A percentile compares a stretch with the other conserved stretches of the same genome.
Conservation (phyloP, 2,797 vertebrate genomes). For the Sternarchorhynchus goeldii region DNA sequence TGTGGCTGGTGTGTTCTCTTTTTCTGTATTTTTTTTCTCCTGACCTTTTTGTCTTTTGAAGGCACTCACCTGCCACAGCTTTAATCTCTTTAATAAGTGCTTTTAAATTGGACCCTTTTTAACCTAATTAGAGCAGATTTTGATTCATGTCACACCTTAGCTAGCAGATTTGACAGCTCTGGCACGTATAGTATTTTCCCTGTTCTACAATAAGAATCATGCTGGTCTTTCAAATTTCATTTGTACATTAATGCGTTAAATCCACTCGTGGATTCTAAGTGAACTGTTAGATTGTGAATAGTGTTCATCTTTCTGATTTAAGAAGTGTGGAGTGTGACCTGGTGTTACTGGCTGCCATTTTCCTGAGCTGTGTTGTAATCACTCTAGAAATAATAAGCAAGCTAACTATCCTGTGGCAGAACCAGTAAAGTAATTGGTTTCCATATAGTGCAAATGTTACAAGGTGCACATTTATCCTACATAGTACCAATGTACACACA, state of each 20-base stretch:
- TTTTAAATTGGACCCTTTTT: constrained; percentile 7
- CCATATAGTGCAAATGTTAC: constrained; percentile 23
- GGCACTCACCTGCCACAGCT: neutral
- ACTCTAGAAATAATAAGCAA: constrained; percentile 17
- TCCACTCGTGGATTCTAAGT: neutral
- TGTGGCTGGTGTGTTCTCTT: constrained; percentile 3
- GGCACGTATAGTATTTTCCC: neutral
- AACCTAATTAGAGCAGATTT: constrained; percentile 8
- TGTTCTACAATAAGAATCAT: neutral
- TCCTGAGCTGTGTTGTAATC: neutral
- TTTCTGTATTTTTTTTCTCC: neutral
- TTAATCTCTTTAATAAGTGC: constrained; percentile 10
- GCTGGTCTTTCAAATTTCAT: neutral
- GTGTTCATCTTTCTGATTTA: neutral
- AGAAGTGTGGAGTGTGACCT: neutral
- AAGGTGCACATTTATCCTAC: constrained; percentile 1
- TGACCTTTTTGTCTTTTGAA: neutral
- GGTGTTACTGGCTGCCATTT: neutral
- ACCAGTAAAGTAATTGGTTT: neutral
- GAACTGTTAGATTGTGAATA: neutral
- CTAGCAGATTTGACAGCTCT: neutral
- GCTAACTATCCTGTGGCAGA: constrained; percentile 20
- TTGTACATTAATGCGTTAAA: neutral
- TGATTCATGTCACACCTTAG: neutral
- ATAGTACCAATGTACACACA: neutral